Evolutionary conservation across 1,140 invertebrate species (phyloP).

Genomic region (Hylaeus anthracinus): DNA sequence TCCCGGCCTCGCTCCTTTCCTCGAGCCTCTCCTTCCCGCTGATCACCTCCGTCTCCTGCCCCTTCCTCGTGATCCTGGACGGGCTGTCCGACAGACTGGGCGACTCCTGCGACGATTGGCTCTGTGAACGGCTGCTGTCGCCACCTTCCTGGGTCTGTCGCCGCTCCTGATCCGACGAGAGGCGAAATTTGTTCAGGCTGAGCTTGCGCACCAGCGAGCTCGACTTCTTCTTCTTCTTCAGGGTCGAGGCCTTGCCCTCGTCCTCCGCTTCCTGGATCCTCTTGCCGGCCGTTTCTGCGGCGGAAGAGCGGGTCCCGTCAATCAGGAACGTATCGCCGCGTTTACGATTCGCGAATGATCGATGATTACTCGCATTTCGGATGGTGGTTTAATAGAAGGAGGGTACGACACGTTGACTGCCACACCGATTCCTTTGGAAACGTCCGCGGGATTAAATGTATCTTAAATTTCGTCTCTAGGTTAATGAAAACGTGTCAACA

Average conservation of each 20-base stretch:
- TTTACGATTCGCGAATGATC: too few species aligned
- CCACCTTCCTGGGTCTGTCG: conserved; percentile 74
- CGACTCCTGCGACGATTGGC: conserved; percentile 76
- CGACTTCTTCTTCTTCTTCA: conserved; percentile 71
- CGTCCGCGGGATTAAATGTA: too few species aligned
- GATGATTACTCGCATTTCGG: too few species aligned
- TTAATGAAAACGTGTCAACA: too few species aligned
- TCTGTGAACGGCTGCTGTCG: conserved; percentile 72
- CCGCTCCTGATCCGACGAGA: conserved; percentile 70
- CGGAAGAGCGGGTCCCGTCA: conserved; percentile 30
- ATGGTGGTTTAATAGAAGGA: too few species aligned
- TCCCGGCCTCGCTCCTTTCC: conserved; percentile 1
- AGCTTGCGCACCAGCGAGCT: conserved; percentile 72
- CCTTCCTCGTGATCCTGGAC: conserved; percentile 50
- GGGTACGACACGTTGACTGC: too few species aligned
- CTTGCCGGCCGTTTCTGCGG: conserved; percentile 42
- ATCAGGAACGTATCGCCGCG: background rate
- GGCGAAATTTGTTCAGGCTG: conserved; percentile 74
- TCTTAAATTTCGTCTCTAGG: too few species aligned
- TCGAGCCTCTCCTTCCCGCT: background rate
- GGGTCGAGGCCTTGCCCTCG: conserved; percentile 43
- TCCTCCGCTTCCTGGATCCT: conserved; percentile 32
- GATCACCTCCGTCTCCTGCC: conserved; percentile 16
- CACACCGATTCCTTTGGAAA: too few species aligned
- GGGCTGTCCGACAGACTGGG: conserved; percentile 65